Conservation (phyloP, 2,888 invertebrate genomes). For the Micoletzkya japonica region DNA sequence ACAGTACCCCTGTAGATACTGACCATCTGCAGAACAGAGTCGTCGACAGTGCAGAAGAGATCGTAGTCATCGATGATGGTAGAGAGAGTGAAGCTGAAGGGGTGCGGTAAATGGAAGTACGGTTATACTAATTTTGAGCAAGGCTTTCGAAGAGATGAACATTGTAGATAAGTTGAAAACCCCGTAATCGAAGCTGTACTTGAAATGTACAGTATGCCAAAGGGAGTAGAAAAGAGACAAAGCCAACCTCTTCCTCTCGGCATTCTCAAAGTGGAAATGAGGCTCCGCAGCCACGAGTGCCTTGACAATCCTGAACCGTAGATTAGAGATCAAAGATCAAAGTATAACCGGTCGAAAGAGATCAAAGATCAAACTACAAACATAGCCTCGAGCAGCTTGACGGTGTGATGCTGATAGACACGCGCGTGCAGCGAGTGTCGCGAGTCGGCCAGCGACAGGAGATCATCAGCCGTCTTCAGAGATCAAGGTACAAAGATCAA, state of each 20-base stretch:
- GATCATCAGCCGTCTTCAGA: constrained; percentile 31
- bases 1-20: no score
- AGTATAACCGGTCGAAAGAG: no score
- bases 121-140: not conserved
- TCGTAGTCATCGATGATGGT: constrained; percentile 35
- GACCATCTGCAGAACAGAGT: constrained; percentile 35
- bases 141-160: no score
- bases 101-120: not conserved
- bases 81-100: constrained; percentile 12
- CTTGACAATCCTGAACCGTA: constrained; percentile 22
- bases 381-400: constrained; percentile 43
- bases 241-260: not conserved
- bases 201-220: no score
- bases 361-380: constrained; percentile 4
- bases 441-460: constrained; percentile 38
- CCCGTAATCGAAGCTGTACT: no score
- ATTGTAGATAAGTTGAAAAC: no score
- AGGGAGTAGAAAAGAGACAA: no score
- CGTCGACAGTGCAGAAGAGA: constrained; percentile 39
- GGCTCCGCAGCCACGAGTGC: constrained; percentile 26
- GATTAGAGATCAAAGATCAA: no score
- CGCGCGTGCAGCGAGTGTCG: constrained; percentile 47
- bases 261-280: not conserved
- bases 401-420: constrained; percentile 58
- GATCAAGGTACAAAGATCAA: not conserved